Conservation (phyloP, 2,888 invertebrate genomes). For the Nipponacmea schrenckii region DNA sequence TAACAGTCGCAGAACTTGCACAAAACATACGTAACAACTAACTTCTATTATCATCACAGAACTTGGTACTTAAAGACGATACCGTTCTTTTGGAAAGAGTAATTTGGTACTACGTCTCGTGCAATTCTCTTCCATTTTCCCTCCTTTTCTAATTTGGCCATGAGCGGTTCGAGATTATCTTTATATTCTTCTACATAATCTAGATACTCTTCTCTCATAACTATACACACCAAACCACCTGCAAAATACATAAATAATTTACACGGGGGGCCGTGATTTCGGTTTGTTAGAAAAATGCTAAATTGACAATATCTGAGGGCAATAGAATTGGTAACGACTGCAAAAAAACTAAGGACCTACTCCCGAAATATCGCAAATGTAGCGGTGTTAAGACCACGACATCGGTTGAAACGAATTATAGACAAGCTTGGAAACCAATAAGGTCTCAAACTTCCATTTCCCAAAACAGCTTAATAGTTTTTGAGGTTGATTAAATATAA, state of each 20-base stretch:
- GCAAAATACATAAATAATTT: slow-evolving; percentile 12
- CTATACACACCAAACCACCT: slow-evolving; percentile 54
- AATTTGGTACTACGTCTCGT: slow-evolving; percentile 46
- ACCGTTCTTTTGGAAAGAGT: slow-evolving; percentile 57
- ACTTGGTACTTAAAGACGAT: slow-evolving; percentile 48
- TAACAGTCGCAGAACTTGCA: too few species aligned
- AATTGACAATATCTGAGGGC: not conserved
- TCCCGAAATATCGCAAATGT: too few species aligned
- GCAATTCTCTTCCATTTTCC: slow-evolving; percentile 42
- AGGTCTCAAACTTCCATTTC: too few species aligned
- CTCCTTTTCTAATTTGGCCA: slow-evolving; percentile 42
- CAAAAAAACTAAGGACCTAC: too few species aligned
- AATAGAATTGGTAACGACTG: not conserved
- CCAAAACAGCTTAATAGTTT: too few species aligned
- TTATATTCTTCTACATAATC: slow-evolving; percentile 51
- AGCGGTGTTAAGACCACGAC: too few species aligned
- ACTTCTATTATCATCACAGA: slow-evolving; percentile 7
- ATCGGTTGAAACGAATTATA: too few species aligned
- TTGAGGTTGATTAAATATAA: too few species aligned
- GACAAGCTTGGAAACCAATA: too few species aligned
- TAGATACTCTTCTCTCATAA: slow-evolving; percentile 58
- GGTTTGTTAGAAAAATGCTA: not conserved
- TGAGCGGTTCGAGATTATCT: slow-evolving; percentile 46
- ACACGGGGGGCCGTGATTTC: not conserved
- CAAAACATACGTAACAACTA: too few species aligned